Base-by-base conservation (phyloP, 2,888 invertebrate genomes). In the Cristatella mucedo region DNA sequence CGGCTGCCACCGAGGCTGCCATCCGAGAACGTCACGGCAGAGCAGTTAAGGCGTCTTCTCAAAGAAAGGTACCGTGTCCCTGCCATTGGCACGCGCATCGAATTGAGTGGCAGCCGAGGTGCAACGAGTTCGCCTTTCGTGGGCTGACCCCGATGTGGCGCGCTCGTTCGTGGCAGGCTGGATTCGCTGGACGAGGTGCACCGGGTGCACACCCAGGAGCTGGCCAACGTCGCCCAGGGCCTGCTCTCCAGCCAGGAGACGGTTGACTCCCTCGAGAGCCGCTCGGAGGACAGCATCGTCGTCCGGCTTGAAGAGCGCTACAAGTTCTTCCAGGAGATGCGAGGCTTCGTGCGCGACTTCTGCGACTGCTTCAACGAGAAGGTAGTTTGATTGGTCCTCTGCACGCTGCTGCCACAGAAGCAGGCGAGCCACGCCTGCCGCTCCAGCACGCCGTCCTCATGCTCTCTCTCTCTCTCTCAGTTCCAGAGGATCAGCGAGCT, bases 341-440 rank as follows among this genome's bases (percentile, higher is more conserved):
- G 85, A 65, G 85, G 86, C 59, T 95, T 87, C 74, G 77, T 89
- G 62, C 82, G 82, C 53, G 89, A 93, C 75, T 78, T 93, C 68
- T 78, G 93, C 64, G 93, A 95, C 73, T 95, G 93, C 71, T 74
- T 93, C 56, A 85, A 89, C 67, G 87, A 91, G 72, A 95, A 95
- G 80, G 85, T 89, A 61, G 56, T 64, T 62, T 39, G 30, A 47
- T 26, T n/a, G 9, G 26, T 26, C n/a, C 9, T 26, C 26, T 26
- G 26, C 9, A n/a, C 38, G 45, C n/a, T 30, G 11, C 39, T 38
- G 7, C 22, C 3, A 33, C 43, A 4, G 24, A 43, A 13, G 18
- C 9, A 2, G 16, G 6, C 11, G 9, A 7, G 9, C 22, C 22
- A n/a, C 26, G n/a, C 7, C 21, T 22, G 7, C n/a, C n/a, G 7